These are phyloP conservation scores for Elaeidobius kamerunicus DNA, from an alignment of 2,888 invertebrate species.

Conservation along the genomic window DNA sequence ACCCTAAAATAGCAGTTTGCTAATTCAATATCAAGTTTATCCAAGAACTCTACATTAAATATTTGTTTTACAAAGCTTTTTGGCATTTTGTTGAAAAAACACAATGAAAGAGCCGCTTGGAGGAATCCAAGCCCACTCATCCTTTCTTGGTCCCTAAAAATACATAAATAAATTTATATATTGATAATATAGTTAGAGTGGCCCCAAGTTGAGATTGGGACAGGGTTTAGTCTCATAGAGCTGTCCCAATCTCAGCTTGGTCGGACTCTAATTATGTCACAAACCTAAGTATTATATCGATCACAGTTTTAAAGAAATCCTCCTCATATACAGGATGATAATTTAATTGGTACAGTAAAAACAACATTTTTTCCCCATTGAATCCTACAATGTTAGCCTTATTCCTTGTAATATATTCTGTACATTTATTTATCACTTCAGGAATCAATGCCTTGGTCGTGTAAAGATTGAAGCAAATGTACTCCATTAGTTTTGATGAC, in stretches of 20 bases:
- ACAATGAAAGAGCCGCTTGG: constrained; percentile 54
- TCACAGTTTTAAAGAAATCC: constrained; percentile 47
- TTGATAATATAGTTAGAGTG: no score
- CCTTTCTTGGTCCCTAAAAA: constrained; percentile 54
- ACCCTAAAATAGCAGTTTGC: constrained; percentile 56
- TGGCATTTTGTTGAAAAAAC: constrained; percentile 54
- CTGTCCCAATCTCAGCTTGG: no score
- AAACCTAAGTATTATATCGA: constrained; percentile 52
- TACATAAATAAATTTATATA: not conserved
- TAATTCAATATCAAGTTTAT: constrained; percentile 58
- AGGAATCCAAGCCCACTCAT: constrained; percentile 55
- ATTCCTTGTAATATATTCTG: constrained; percentile 50
- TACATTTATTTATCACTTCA: constrained; percentile 50
- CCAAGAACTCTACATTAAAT: constrained; percentile 59
- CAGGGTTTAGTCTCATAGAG: no score
- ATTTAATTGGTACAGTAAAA: constrained; percentile 52
- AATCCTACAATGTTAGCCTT: constrained; percentile 51
- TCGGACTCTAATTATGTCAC: no score
- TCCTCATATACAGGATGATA: constrained; percentile 50
- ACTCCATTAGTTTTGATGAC: constrained; percentile 51
- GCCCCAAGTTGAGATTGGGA: no score
- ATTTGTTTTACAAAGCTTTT: constrained; percentile 54
- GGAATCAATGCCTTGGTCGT: constrained; percentile 49
- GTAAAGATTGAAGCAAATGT: constrained; percentile 48
- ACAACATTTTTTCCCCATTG: constrained; percentile 53